phyloP scores from a whole-genome alignment of 2,797 vertebrate genomes.

The Hafferia zeledoni region DNA sequence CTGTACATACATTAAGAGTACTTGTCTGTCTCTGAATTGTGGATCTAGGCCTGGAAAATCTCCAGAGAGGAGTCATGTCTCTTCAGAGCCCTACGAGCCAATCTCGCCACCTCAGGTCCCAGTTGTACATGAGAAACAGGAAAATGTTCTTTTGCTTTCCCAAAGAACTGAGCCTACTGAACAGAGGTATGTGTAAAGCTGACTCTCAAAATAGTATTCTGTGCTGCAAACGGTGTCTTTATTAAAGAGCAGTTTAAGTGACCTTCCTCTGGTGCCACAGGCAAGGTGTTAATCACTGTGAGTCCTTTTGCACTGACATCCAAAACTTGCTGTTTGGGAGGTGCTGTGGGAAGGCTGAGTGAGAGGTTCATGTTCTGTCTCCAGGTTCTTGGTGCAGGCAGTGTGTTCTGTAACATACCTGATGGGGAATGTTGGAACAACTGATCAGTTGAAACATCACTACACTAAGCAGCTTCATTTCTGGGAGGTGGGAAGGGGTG shows the following conservation, averaged over 20 bases:
- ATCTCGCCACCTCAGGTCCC: slow-evolving; percentile 95
- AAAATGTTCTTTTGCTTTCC: slow-evolving; percentile 80
- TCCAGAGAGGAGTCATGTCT: slow-evolving; percentile 89
- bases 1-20: neutral
- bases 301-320: neutral
- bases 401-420: neutral
- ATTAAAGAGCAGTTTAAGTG: neutral
- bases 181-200: slow-evolving; percentile 84
- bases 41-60: slow-evolving; percentile 90
- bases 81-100: slow-evolving; percentile 93
- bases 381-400: neutral
- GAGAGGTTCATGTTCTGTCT: neutral
- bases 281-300: neutral
- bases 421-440: neutral
- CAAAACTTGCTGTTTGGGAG: neutral
- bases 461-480: neutral
- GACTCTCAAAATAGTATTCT: neutral
- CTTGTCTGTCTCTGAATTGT: slow-evolving; percentile 3
- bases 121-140: slow-evolving; percentile 88
- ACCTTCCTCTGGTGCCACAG: neutral
- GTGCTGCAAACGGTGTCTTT: neutral
- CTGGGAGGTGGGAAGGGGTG: neutral
- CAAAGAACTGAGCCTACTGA: slow-evolving; percentile 89
- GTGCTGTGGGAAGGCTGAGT: neutral
- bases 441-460: neutral